Evolutionary conservation across 53 echinoderm and acorn worm genomes (phyloP).

Genomic region (Antedon mediterranea): DNA sequence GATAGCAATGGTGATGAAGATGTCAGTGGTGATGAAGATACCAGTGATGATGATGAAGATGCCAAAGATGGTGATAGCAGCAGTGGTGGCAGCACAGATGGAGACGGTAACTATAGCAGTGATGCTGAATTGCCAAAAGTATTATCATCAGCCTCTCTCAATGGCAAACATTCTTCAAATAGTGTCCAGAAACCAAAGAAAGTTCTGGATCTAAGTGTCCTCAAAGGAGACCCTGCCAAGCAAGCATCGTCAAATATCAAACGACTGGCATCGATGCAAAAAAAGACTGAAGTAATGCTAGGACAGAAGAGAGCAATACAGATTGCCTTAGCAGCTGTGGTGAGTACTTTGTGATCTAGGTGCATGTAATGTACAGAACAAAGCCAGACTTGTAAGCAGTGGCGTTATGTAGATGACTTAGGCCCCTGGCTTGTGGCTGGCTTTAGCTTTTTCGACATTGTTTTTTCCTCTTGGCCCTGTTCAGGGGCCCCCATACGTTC

Average conservation of each 20-base stretch:
- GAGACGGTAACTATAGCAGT: neutral
- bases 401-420: too few relatives aligned
- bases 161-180: too few relatives aligned
- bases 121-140: neutral
- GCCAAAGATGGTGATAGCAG: neutral
- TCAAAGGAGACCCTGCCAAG: neutral
- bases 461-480: too few relatives aligned
- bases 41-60: neutral
- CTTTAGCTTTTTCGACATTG: too few relatives aligned
- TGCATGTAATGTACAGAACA: too few relatives aligned
- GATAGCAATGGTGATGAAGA: neutral
- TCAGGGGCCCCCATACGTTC: too few relatives aligned
- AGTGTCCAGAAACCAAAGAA: neutral
- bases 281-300: constrained; percentile 29
- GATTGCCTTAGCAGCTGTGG: constrained; percentile 62
- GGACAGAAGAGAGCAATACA: constrained; percentile 43
- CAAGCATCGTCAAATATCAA: constrained; percentile 42
- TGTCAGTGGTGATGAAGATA: neutral
- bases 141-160: too few relatives aligned
- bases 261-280: constrained; percentile 50
- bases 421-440: too few relatives aligned
- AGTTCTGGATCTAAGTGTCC: neutral
- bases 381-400: too few relatives aligned
- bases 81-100: neutral
- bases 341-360: constrained; percentile 15